Evolutionary conservation across 2,797 vertebrate species (phyloP), one percentile per base, ranked within the genome.

Genomic region (Chelon auratus): DNA sequence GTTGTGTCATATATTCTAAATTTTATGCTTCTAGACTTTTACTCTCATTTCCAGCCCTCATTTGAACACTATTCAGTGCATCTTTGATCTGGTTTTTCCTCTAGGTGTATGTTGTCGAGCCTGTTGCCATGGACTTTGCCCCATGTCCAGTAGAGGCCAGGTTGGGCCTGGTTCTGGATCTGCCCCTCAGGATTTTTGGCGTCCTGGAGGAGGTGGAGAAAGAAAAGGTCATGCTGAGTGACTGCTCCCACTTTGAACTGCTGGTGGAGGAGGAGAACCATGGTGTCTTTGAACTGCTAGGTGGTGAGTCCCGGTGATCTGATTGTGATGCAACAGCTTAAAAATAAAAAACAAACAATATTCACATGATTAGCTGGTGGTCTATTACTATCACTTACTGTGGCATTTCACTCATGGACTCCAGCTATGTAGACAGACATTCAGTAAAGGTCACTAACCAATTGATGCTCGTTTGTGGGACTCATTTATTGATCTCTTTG

Each of bases 201-300:
- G 74, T 95, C 1, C 88, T 95, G 55, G 93, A 86, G 36, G 88
- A 91, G 36, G 92, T 88, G 20, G 92, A 84, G 47, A 90, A 73
- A 0, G 90, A 96, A 82, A 90, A 86, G 0, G 94, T 96, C 42
- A 95, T 94, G 26, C 87, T 99, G 61, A 98, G 95, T 0, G 97
- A 99, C 94, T 99, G 98, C 84, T 98, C 97, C 4, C 96, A 97
- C 67, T 96, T 99, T 45, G 94, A 97, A 81, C 91, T 99, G 69
- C 80, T 83, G 40, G 93, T 98, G 13, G 93, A 97, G 70, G 90
- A 96, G 85, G 97, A 99, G 83, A 97, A 93, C 69, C 92, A 85
- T 0, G 95, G 93, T 0, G 84, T 99, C 40, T 99, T 99, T 81
- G 91, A 93, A 60, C 76, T 95, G 0, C 86, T 97, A 5, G 90